phyloP scores from a whole-genome alignment of 2,113 vertebrate species.

The Rousettus leschenaultii region DNA sequence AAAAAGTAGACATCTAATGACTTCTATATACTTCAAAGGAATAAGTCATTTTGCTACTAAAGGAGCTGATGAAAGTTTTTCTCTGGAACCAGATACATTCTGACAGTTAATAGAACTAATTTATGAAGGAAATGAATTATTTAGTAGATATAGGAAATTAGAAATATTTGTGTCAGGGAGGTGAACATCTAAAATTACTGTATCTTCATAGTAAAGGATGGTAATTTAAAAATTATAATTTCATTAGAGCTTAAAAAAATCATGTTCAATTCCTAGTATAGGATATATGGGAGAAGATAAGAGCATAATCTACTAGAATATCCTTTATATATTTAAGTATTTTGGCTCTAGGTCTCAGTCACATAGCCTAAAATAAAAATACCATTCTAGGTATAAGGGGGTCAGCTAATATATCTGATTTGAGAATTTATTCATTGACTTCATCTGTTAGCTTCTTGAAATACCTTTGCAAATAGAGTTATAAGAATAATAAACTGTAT shows the following conservation, averaged over 20 bases:
- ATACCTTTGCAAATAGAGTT: neutral
- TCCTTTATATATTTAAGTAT: neutral
- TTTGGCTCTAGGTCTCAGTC: neutral
- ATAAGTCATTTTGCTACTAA: neutral
- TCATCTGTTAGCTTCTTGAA: neutral
- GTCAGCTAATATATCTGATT: neutral
- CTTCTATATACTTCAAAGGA: neutral
- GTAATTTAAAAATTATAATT: constrained; percentile 12
- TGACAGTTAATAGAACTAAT: constrained; percentile 42
- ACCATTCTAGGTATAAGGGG: neutral
- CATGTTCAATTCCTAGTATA: neutral
- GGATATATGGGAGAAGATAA: neutral
- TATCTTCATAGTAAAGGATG: constrained; percentile 29
- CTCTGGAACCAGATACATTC: constrained; percentile 1
- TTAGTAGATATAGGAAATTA: neutral
- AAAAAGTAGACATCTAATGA: neutral
- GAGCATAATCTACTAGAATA: neutral
- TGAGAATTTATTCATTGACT: neutral
- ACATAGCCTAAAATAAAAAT: neutral
- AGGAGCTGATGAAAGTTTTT: neutral
- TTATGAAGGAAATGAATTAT: constrained; percentile 34
- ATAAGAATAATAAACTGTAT: neutral
- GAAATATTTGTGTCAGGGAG: constrained; percentile 53
- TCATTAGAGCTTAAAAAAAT: neutral
- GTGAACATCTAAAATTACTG: constrained; percentile 40